Base-by-base conservation (phyloP, 1,140 invertebrate species). In the Charaxes varanes region DNA sequence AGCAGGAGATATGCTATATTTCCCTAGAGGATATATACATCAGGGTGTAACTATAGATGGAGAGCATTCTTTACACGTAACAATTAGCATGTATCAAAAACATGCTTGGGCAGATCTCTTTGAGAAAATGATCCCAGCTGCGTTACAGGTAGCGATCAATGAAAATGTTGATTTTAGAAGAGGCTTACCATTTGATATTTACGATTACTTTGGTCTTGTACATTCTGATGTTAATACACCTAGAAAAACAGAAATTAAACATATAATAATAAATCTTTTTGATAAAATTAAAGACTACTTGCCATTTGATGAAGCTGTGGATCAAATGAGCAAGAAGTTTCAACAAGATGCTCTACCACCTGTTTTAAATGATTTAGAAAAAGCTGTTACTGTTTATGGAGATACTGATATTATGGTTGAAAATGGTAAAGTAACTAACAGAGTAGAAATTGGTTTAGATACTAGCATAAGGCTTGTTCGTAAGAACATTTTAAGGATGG, bases 11-110 rank as follows among this genome's bases (percentile, higher is more conserved):
- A 65, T 99, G 34, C 79, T 99, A 0, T 99, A 99, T 77, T 92
- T 94, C 58, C 97, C 96, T 6, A 85, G 97, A 28, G 97, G 97
- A 4, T 93, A 90, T 16, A 97, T 99, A 46, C 97, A 99, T 85
- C 96, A 98, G 85, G 96, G 90, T 2, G 73, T 88, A 34, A 93
- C 95, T 7, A 82, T 91, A 36, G 88, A 91, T 26, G 84, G 88
- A 2, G 71, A 86, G 19, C 94, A 98, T 83, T 98, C 96, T 7
- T 86, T 98, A 1, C 97, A 99, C 73, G 89, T 98, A 0, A 98
- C 97, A 0, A 76, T 99, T 1, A 98, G 96, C 12, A 90, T 92
- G 42, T 97, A 95, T 69, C 97, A 99, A 69, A 91, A 91, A 59
- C 96, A 97, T 63, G 88, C 92, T 4, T 98, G 93, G 90, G 92